Evolutionary conservation across 2,888 invertebrate genomes (phyloP), one percentile per base, ranked within the genome.

Genomic region (Teleogryllus oceanicus): DNA sequence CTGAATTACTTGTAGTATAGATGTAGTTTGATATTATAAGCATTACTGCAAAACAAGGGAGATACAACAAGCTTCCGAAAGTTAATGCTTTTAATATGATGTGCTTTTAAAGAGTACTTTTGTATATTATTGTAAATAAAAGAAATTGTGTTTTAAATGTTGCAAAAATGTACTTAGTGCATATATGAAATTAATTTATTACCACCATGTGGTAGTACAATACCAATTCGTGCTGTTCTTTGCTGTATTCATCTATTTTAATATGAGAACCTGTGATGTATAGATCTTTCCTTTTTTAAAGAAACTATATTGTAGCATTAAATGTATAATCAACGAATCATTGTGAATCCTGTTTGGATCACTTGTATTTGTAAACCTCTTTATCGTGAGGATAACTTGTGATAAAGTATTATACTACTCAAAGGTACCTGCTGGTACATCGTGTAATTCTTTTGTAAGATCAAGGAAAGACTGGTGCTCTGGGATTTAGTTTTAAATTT

Each of bases 181-280:
- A 62, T 79, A 76, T 76, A 62, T 74, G 62, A 77, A 77, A 79
- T 79, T 79, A 79, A 76, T 76, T 79, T 49, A 62, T 79, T 76
- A 79, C 79, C 79, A 79, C 79, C 76, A 79, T 79, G 79, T 79
- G 79, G 79, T 79, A 79, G 76, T 62, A 49, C 49, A 79, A 79
- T 79, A 77, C 62, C 76, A 77, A 62, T 62, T n/a, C 76, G 79
- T 76, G 76, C 79, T 79, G 62, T 62, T 62, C 62, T 62, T 62
- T 62, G 13, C 16, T 62, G 37, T 37, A 37, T 62, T 62, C 62
- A 62, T n/a, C 62, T 62, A 79, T 79, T 79, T 79, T 79, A 79
- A 62, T 77, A 79, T 79, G 49, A 79, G 77, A 76, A 49, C 76
- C 76, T 79, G 76, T 76, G 76, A 76, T 79, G 49, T 77, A 62